phyloP scores from a whole-genome alignment of 1,140 invertebrate genomes.

The Drosophila simulans region DNA sequence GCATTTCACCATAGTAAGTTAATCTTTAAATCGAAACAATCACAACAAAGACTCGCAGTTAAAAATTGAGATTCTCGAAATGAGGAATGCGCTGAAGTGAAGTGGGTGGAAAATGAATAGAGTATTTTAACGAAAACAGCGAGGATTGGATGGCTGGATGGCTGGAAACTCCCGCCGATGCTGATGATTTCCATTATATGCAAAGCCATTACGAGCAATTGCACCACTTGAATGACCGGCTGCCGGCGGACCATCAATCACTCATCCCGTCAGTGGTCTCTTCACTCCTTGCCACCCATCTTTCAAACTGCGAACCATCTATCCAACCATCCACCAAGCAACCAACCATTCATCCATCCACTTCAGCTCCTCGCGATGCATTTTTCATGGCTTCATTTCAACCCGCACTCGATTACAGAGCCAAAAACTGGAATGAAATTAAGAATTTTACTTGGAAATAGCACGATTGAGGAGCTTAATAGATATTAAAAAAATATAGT shows the following conservation, averaged over 20 bases:
- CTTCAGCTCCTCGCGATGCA: constrained; percentile 67
- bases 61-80: neutral
- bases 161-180: constrained; percentile 5
- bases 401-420: constrained; percentile 12
- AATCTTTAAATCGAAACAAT: neutral
- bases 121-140: neutral
- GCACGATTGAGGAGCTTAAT: neutral
- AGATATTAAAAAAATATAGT: neutral
- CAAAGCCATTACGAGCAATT: constrained; percentile 80
- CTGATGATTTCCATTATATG: constrained; percentile 77
- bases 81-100: neutral
- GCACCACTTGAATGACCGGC: constrained; percentile 59
- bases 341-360: constrained; percentile 65
- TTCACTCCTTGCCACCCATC: constrained; percentile 15
- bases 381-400: constrained; percentile 79
- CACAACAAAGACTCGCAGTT: neutral
- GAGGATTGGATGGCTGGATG: neutral
- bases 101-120: constrained; percentile 8
- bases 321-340: constrained; percentile 38
- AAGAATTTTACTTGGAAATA: neutral
- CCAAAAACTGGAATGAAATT: neutral
- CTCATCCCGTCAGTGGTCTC: constrained; percentile 36
- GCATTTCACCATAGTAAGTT: neutral
- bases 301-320: constrained; percentile 20
- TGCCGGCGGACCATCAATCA: constrained; percentile 70